Evolutionary conservation across 2,113 vertebrate species (phyloP).

Genomic region (Antigone vipio): DNA sequence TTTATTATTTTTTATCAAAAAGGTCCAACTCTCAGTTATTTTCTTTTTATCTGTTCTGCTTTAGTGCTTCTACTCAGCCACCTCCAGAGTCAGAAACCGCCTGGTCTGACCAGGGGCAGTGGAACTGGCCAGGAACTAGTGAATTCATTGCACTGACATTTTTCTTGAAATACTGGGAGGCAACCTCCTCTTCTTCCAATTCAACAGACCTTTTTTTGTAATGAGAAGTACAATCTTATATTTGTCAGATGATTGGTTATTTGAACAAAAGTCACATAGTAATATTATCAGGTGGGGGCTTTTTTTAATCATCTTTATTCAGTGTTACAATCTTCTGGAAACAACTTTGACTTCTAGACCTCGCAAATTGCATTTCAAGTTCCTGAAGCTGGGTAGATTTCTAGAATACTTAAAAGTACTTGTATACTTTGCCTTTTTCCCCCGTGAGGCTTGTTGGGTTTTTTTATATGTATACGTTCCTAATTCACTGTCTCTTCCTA

Average conservation of each 20-base stretch:
- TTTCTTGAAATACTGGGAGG: neutral
- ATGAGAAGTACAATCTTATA: neutral
- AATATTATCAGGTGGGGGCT: neutral
- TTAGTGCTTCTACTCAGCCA: neutral
- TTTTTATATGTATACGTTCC: too few species aligned
- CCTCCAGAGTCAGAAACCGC: neutral
- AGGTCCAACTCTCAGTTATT: neutral
- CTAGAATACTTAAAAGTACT: neutral
- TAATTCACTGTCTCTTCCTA: neutral
- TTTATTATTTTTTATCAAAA: neutral
- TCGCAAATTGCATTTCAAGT: neutral
- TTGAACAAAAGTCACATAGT: rapidly evolving
- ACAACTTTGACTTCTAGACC: neutral
- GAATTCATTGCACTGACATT: neutral
- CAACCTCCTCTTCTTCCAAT: neutral
- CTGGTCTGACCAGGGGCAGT: neutral
- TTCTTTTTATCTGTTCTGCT: neutral
- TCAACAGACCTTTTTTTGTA: neutral
- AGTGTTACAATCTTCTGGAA: neutral
- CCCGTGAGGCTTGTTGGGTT: neutral
- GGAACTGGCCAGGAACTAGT: neutral
- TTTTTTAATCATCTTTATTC: neutral
- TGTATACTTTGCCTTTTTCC: neutral
- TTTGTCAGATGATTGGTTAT: neutral
- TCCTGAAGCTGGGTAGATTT: neutral